phyloP scores from a whole-genome alignment of 2,797 vertebrate genomes.

The Phyllotis vaccarum region DNA sequence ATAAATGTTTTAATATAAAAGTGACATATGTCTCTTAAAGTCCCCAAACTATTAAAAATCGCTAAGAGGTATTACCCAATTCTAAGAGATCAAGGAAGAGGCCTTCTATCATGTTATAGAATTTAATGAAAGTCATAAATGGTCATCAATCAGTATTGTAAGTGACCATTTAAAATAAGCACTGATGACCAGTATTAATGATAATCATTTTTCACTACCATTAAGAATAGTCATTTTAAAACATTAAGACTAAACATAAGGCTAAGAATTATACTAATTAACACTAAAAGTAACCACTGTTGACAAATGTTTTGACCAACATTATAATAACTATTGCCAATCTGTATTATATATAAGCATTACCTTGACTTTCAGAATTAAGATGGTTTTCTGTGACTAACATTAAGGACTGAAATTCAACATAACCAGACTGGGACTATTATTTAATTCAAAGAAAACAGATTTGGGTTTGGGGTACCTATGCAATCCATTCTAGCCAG shows the following conservation, averaged over 20 bases:
- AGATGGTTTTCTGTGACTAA: neutral
- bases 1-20: conserved; percentile 37
- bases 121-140: conserved; percentile 30
- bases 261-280: neutral
- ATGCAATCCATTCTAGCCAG: neutral
- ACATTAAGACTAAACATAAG: neutral
- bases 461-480: conserved; percentile 6
- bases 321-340: neutral
- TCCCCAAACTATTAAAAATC: conserved; percentile 11
- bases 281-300: neutral
- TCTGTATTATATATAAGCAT: neutral
- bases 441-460: neutral
- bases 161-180: neutral
- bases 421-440: neutral
- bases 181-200: neutral
- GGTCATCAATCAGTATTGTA: neutral
- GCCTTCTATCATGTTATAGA: neutral
- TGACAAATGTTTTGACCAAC: neutral
- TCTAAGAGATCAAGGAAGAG: neutral
- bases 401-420: neutral
- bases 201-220: neutral
- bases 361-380: conserved; percentile 10
- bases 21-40: neutral
- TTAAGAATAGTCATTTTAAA: neutral
- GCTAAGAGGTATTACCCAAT: neutral